A percentile compares a stretch with the other conserved stretches of the same genome.
Evolutionary conservation across 1,140 invertebrate species (phyloP).

Genomic region (Orchestia grillus): DNA sequence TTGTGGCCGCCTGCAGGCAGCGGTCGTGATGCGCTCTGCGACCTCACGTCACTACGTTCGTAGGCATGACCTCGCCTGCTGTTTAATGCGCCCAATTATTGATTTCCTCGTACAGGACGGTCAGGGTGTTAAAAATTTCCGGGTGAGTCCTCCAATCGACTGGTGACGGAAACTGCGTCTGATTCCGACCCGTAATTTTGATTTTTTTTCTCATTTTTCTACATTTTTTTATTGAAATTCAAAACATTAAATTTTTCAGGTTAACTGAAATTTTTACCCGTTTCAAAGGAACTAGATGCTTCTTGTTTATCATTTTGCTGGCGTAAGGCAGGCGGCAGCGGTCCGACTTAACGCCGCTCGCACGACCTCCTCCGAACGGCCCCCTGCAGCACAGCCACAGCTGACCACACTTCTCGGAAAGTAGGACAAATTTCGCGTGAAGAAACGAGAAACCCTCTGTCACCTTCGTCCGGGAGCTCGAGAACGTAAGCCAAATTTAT

Average conservation of each 20-base stretch:
- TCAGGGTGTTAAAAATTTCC: neutral
- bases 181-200: neutral
- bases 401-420: constrained; percentile 10
- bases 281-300: neutral
- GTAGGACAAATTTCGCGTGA: neutral
- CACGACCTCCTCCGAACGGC: neutral
- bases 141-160: neutral
- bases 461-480: constrained; percentile 36
- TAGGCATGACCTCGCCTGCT: neutral
- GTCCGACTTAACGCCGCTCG: neutral
- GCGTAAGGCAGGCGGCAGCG: neutral
- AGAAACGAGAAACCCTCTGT: constrained; percentile 34
- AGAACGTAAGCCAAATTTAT: constrained; percentile 54
- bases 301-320: neutral
- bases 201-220: neutral
- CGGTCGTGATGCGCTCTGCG: neutral
- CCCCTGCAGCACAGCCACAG: neutral
- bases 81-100: neutral
- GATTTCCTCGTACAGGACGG: neutral
- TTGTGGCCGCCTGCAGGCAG: neutral
- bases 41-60: neutral
- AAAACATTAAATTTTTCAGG: neutral
- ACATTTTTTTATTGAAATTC: neutral
- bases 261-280: neutral
- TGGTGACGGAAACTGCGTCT: neutral